Evolutionary conservation across 2,888 invertebrate species (phyloP).

Genomic region (Agrenia bidenticulata): DNA sequence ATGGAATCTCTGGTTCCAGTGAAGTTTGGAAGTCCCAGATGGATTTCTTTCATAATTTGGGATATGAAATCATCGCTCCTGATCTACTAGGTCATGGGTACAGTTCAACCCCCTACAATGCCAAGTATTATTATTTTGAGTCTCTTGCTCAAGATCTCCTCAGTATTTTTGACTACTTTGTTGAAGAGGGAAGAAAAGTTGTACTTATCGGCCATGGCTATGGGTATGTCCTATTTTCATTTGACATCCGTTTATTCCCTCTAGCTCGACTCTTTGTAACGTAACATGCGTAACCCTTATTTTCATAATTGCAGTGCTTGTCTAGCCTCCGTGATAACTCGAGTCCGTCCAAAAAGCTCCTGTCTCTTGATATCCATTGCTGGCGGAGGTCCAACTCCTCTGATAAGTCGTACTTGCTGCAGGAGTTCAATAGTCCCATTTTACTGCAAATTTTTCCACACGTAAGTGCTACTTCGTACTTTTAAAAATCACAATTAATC

Average conservation of each 20-base stretch:
- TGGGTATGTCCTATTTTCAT: conserved; percentile 60
- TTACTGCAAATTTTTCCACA: conserved; percentile 43
- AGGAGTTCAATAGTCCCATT: conserved; percentile 41
- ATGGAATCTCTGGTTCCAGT: conserved; percentile 68
- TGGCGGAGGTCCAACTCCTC: conserved; percentile 68
- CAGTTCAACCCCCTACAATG: conserved; percentile 63
- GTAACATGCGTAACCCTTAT: not conserved
- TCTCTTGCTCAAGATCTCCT: conserved; percentile 64
- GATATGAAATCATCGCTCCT: conserved; percentile 67
- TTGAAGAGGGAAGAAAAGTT: conserved; percentile 59
- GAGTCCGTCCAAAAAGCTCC: conserved; percentile 48
- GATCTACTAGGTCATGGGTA: conserved; percentile 70
- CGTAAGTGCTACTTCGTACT: conserved; percentile 28
- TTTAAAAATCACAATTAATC: not conserved
- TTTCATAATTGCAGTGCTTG: conserved; percentile 39
- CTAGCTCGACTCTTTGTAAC: no score
- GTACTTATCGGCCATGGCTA: conserved; percentile 69
- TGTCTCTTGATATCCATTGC: conserved; percentile 63
- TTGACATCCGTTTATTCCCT: not conserved
- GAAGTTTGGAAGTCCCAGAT: conserved; percentile 66
- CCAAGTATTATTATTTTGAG: conserved; percentile 63
- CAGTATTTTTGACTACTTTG: conserved; percentile 65
- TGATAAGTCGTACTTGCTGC: conserved; percentile 60
- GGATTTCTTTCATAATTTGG: conserved; percentile 62
- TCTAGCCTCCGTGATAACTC: conserved; percentile 47